Base-by-base conservation (phyloP, 2,888 invertebrate genomes). In the Phengaris alcon region DNA sequence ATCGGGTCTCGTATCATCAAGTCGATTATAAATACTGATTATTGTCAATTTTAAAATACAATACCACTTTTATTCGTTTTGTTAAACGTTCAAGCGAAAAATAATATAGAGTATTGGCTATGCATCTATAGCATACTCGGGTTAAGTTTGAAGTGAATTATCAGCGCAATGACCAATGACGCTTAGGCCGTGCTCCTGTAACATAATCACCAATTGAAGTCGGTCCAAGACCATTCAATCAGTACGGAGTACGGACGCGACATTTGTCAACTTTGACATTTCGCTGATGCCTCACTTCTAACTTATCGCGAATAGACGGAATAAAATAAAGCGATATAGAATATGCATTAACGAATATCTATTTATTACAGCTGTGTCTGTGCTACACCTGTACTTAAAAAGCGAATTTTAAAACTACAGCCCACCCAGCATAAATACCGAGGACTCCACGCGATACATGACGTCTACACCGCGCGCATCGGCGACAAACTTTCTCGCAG, bases 31-130 rank as follows among this genome's bases (percentile, higher is more conserved):
- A 93, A 92, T 92, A 93, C 91, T 92, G 91, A 86, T 91, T 93
- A 92, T 92, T 93, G 92, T 93, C 93, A 86, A 90, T 87, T 90
- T 88, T 84, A 83, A 90, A 90, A 89, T 88, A 90, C 88, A 85
- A 86, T 75, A 59, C 55, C 70, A 57, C 55, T 48, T 75, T 35
- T 52, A 52, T 70, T 72, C 72, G 72, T 51, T 22, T 9, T 72
- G 52, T 72, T 10, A 72, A 70, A 72, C 12, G 69, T 48, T 48
- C 69, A 69, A 69, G 69, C 69, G 8, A 69, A 69, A 59, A 48
- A 48, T 48, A 69, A 69, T 48, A 69, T 35, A 44, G 35, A 64
- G 44, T 68, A 12, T 35, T 44, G 44, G 6, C 35, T 57, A 57
- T 7, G 15, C 55, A 55, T 13, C 57, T 15, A 57, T 15, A 15